phyloP scores from a whole-genome alignment of 2,797 vertebrate genomes.

The Anguilla megastoma region DNA sequence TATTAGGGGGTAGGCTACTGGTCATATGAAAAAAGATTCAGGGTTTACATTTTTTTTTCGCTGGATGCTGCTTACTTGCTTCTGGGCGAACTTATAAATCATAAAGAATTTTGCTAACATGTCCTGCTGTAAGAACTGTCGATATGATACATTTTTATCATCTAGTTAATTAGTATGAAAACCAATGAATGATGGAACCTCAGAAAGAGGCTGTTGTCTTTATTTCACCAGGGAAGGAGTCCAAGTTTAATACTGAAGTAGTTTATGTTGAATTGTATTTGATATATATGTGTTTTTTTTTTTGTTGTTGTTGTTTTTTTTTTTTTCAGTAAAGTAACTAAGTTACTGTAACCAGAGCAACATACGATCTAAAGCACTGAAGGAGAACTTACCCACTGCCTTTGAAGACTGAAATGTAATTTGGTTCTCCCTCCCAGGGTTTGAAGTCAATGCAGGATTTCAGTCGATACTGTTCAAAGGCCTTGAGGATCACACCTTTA shows the following conservation, averaged over 20 bases:
- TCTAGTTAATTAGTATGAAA: neutral
- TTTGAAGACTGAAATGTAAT: conserved; percentile 92
- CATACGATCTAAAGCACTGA: neutral
- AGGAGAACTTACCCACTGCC: conserved; percentile 78
- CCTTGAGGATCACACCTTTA: conserved; percentile 88
- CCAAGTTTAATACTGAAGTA: neutral
- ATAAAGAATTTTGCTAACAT: neutral
- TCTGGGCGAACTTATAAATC: no score
- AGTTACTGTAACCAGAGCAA: neutral
- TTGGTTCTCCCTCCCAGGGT: conserved; percentile 85
- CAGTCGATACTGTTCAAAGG: conserved; percentile 91
- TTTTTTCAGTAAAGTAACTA: neutral
- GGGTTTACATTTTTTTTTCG: no score
- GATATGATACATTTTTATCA: neutral
- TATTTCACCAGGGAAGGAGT: neutral
- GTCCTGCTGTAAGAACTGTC: neutral
- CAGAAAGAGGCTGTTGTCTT: neutral
- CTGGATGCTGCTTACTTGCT: no score
- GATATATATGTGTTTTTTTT: neutral
- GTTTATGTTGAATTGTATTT: neutral
- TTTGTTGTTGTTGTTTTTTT: neutral
- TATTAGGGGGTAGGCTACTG: no score
- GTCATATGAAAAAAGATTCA: no score
- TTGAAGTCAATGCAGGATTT: conserved; percentile 95
- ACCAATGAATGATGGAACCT: neutral